These are phyloP conservation scores for Ditylenchus dipsaci DNA, from an alignment of 1,140 invertebrate species.

Conservation along the genomic window DNA sequence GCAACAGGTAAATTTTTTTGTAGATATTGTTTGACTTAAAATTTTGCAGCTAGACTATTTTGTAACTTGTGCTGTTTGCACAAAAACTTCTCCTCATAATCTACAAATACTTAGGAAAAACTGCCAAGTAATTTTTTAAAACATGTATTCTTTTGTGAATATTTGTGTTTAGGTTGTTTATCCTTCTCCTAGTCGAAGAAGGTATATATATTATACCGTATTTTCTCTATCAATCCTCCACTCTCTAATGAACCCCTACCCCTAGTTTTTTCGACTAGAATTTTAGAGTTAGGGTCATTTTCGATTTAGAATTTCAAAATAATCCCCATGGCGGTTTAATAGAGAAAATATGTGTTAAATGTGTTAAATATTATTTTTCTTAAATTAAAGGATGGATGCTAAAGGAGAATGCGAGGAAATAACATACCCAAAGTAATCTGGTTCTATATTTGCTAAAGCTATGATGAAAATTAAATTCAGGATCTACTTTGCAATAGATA, in stretches of 20 bases:
- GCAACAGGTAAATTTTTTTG: conserved; percentile 69
- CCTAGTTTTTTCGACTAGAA: background rate
- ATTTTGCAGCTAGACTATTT: conserved; percentile 75
- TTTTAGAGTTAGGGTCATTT: too few species aligned
- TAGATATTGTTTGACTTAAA: background rate
- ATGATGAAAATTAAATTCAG: too few species aligned
- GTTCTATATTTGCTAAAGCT: too few species aligned
- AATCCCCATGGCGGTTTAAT: too few species aligned
- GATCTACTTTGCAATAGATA: conserved; percentile 97
- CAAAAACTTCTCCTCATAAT: conserved; percentile 89
- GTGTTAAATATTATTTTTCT: background rate
- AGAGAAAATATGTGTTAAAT: background rate
- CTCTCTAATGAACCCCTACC: too few species aligned
- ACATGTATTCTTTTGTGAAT: background rate
- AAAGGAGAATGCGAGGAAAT: conserved; percentile 97
- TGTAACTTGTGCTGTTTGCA: conserved; percentile 91
- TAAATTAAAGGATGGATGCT: conserved; percentile 76
- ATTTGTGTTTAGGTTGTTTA: conserved; percentile 71
- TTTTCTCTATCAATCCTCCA: too few species aligned
- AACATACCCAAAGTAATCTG: conserved; percentile 77
- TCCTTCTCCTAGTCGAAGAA: conserved; percentile 83
- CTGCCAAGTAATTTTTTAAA: conserved; percentile 67
- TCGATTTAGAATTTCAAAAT: too few species aligned
- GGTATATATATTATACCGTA: too few species aligned
- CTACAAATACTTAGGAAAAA: conserved; percentile 86